phyloP scores from a whole-genome alignment of 2,888 invertebrate species.

The Saturnia pavonia region DNA sequence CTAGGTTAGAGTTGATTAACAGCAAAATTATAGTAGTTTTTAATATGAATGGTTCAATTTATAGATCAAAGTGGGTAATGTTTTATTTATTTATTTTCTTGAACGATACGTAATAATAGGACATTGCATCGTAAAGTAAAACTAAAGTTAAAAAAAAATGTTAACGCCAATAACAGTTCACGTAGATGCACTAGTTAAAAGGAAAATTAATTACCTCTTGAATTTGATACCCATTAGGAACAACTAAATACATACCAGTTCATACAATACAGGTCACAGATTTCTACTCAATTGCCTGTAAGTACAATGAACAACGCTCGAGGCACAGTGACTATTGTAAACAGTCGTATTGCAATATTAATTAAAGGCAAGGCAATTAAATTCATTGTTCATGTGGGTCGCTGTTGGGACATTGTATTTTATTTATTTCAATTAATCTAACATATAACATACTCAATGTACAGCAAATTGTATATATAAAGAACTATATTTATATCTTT shows the following conservation, averaged over 20 bases:
- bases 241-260: constrained; percentile 4
- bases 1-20: not conserved
- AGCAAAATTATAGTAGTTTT: not conserved
- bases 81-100: not conserved
- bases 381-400: constrained; percentile 14
- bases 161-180: not conserved
- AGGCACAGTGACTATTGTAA: constrained; percentile 52
- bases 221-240: constrained; percentile 1
- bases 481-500: not conserved
- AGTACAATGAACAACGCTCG: constrained; percentile 30
- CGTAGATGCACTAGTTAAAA: not conserved
- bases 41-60: not conserved
- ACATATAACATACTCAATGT: not conserved
- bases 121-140: not conserved
- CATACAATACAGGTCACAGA: constrained; percentile 20
- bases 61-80: not conserved
- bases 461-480: not conserved
- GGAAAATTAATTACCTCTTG: not conserved
- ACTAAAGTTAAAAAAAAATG: not conserved
- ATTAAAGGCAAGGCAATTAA: constrained; percentile 63
- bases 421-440: constrained; percentile 7
- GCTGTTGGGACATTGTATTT: constrained; percentile 16
- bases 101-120: not conserved
- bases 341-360: constrained; percentile 64
- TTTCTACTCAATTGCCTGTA: constrained; percentile 20